Evolutionary conservation across 92 coral and sea anemone genomes (phyloP).

Genomic region (Bergia sp.): DNA sequence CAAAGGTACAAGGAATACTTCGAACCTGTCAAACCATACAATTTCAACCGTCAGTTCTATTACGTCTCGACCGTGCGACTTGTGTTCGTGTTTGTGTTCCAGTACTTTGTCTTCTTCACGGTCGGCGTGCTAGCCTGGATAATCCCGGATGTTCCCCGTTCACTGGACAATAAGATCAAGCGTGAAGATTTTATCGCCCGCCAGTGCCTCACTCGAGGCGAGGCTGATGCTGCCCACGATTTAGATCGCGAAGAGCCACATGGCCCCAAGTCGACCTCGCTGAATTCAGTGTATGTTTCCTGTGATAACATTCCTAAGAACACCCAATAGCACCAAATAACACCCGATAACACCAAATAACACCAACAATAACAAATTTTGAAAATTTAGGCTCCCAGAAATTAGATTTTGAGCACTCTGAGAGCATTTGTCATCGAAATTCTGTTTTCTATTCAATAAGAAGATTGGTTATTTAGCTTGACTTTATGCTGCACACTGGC

Average conservation of each 20-base stretch:
- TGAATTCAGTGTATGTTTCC: slow-evolving; percentile 67
- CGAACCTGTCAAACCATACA: slow-evolving; percentile 86
- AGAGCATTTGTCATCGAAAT: too few species aligned
- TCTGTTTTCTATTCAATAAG: too few species aligned
- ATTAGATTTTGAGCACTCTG: too few species aligned
- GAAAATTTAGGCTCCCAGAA: too few species aligned
- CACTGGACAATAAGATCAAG: slow-evolving; percentile 85
- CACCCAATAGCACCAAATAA: slow-evolving; percentile 1
- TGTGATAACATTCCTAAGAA: slow-evolving; percentile 58
- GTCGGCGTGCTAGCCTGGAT: slow-evolving; percentile 86
- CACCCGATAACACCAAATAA: not conserved
- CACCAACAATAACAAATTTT: too few species aligned
- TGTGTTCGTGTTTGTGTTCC: slow-evolving; percentile 86
- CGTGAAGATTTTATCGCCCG: slow-evolving; percentile 91
- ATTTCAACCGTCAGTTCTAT: slow-evolving; percentile 85
- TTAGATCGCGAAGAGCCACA: slow-evolving; percentile 38
- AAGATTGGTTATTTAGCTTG: too few species aligned
- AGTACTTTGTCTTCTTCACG: slow-evolving; percentile 89
- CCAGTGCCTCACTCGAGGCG: slow-evolving; percentile 76
- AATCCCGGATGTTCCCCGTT: slow-evolving; percentile 92
- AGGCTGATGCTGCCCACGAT: slow-evolving; percentile 73
- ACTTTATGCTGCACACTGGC: too few species aligned
- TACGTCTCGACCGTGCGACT: slow-evolving; percentile 88
- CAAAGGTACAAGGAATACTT: slow-evolving; percentile 91
- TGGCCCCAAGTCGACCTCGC: slow-evolving; percentile 42